Base-by-base conservation (phyloP, 2,888 invertebrate species). In the Automeris io region DNA sequence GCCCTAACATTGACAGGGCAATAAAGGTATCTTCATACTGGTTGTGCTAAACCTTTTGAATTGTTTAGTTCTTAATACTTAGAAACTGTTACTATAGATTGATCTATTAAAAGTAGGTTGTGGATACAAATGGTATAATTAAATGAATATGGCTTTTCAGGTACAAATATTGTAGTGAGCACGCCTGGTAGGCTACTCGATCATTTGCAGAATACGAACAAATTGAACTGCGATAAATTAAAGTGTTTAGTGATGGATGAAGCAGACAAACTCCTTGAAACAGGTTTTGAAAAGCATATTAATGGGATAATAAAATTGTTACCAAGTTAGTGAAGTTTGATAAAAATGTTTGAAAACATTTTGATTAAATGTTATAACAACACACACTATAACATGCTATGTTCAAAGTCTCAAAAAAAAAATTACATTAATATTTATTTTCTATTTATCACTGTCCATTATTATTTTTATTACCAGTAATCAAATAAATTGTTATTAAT, bases 151-250 rank as follows among this genome's bases (percentile, higher is more conserved):
- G 9, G 41, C 41, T 47, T 66, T 70, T n/a, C 47, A 87, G 96
- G 93, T 57, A 90, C 96, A 12, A 97, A 97, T 66, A 94, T 98
- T 42, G 70, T 99, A 25, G 96, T 99, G 0, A 95, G 97, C 5
- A 99, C 98, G 2, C 98, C 98, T n/a, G 99, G 98, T 5, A 88
- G 99, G 43, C 86, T 99, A 13, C 74, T 98, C 22, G 98, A 99
- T 87, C 98, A 99, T 75, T 83, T 99, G 44, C 91, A 96, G 83
- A 96, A 93, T 63, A 96, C 98, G 0, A 88, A 93, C 5, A 91
- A 93, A 45, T 98, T 99, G 62, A 83, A 95, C 43, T 95, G 90
- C 61, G 94, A 94, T 70, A 97, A 97, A 78, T 83, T 98, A 2
- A 95, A 96, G 65, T 96, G 95, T 70, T 82, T 98, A 25, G 89